Base-by-base conservation (phyloP, 2,797 vertebrate species). In the Myiothlypis coronata region DNA sequence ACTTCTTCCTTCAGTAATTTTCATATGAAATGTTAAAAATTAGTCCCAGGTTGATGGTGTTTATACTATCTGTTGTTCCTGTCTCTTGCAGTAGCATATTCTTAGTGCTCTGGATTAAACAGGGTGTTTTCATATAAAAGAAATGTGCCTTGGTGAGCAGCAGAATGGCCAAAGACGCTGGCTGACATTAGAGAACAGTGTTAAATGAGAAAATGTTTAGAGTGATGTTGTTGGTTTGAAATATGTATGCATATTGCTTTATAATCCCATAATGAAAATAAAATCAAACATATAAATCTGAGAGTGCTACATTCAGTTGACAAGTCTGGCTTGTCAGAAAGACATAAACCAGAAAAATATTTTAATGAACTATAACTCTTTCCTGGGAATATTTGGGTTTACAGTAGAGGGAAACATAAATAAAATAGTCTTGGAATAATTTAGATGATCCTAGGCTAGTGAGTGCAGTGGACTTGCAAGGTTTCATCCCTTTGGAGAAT, bases 231-330 rank as follows among this genome's bases (percentile, higher is more conserved):
- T 83, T 44, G 20, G 4, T 78, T 90, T 95, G 82, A 95, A 95
- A 93, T 89, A 86, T 7, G 52, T 69, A 39, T 34, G 59, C 30
- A 3, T 64, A 64, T 70, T 5, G 26, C 74, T 88, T 94, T 79
- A 55, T 91, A 92, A 89, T 92, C 19, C 43, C 35, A 50, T 89
- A 95, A 91, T 71, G 71, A 61, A 93, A 93, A 30, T 89, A 68
- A 94, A 74, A 95, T 92, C 41, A 81, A 68, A 82, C 39, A 14
- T 34, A 84, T 83, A 91, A 94, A 89, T 94, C 78, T 59, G 63
- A 72, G 32, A 74, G 34, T 49, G 24, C 24, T 80, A n/a, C 26
- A 20, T 86, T 76, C 24, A 47, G 30, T 86, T 93, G 96, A 93
- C 75, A 70, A 86, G n/a, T 55, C 35, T 91, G 68, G 15, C 87